phyloP scores from a whole-genome alignment of 2,113 vertebrate species.

The Thermophis baileyi region DNA sequence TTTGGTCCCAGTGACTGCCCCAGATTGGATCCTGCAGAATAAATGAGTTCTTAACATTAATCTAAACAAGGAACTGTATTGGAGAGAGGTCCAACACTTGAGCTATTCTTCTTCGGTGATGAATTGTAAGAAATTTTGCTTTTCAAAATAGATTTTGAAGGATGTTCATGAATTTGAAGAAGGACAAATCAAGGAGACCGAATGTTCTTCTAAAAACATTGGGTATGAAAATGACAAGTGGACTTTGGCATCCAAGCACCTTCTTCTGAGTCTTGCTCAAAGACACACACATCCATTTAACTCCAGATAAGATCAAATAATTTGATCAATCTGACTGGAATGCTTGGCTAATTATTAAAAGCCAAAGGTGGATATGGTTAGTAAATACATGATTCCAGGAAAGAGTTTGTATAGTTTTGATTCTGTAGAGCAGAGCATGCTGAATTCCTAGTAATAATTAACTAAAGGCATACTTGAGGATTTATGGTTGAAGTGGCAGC shows the following conservation, averaged over 20 bases:
- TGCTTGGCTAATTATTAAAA: not conserved
- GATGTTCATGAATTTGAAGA: not conserved
- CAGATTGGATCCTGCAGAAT: not conserved
- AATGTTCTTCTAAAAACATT: not conserved
- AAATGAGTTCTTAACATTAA: slow-evolving; percentile 6
- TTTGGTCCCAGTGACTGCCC: not conserved
- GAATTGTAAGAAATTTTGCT: not conserved
- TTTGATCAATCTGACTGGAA: not conserved
- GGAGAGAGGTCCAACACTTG: not conserved
- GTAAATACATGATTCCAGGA: not conserved
- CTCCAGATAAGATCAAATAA: not conserved
- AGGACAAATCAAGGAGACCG: not conserved
- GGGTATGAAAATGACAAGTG: not conserved
- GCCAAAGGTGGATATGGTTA: not conserved
- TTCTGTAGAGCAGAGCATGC: not conserved
- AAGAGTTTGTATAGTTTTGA: not conserved
- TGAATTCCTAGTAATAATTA: not conserved
- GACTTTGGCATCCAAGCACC: not conserved
- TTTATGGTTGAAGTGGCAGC: not conserved
- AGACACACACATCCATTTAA: not conserved
- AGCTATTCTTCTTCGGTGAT: not conserved
- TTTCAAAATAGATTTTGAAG: not conserved
- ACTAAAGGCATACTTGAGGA: not conserved
- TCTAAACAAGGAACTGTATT: not conserved
- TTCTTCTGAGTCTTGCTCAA: not conserved